Percentiles rank a stretch among this genome's conserved stretches.
These are phyloP conservation scores for Lymantria dispar DNA, from an alignment of 2,888 invertebrate species.

Conservation along the genomic window DNA sequence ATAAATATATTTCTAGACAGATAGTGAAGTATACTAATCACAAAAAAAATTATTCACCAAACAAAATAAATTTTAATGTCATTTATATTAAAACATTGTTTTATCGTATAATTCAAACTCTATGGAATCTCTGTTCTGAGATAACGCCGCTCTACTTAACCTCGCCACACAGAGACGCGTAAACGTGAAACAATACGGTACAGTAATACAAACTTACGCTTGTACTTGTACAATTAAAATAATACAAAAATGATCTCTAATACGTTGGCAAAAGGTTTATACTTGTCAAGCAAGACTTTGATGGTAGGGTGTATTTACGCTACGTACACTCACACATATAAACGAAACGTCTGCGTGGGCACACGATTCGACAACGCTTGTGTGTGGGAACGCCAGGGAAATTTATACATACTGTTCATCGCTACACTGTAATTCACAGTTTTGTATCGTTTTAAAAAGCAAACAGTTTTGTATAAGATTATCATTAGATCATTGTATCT, in stretches of 20 bases:
- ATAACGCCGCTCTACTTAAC: constrained; percentile 82
- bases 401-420: constrained; percentile 75
- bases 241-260: constrained; percentile 38
- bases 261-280: constrained; percentile 32
- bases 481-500: constrained; percentile 60
- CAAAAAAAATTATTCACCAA: not conserved
- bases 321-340: constrained; percentile 62
- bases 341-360: constrained; percentile 50
- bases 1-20: too few relatives aligned
- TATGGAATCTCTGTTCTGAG: constrained; percentile 76
- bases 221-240: constrained; percentile 36
- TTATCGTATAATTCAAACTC: constrained; percentile 65
- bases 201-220: constrained; percentile 67
- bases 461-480: constrained; percentile 62
- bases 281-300: constrained; percentile 31
- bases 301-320: constrained; percentile 45
- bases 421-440: constrained; percentile 71
- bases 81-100: constrained; percentile 38
- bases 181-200: constrained; percentile 82
- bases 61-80: constrained; percentile 16
- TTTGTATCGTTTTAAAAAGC: constrained; percentile 71
- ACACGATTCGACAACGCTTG: constrained; percentile 45
- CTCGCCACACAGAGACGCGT: constrained; percentile 79
- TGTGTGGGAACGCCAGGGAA: constrained; percentile 77
- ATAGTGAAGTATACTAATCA: too few relatives aligned